Percentiles rank a stretch among this genome's conserved stretches.
Conservation (phyloP, 2,113 vertebrate genomes). For the Gymnobelideus leadbeateri region DNA sequence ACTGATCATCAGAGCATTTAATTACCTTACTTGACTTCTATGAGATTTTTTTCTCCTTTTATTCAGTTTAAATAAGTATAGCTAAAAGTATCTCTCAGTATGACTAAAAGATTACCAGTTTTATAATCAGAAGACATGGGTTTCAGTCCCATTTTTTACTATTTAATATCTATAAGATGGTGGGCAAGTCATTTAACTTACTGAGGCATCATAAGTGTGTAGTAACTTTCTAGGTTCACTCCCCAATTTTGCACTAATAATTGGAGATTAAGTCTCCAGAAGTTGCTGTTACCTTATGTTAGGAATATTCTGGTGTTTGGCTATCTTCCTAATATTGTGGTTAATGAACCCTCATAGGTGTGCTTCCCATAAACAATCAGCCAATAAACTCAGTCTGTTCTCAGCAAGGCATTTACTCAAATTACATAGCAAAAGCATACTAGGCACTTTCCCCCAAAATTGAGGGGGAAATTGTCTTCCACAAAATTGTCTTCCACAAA, state of each 20-base stretch:
- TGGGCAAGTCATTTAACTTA: background rate
- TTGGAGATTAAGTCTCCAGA: background rate
- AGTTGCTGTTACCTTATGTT: background rate
- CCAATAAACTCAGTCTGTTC: background rate
- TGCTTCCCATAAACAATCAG: background rate
- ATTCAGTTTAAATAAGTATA: background rate
- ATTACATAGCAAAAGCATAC: too few species aligned
- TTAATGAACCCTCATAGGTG: background rate
- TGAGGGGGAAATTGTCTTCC: too few species aligned
- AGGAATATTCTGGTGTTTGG: background rate
- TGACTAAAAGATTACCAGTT: background rate
- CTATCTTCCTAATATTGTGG: background rate
- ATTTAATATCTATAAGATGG: background rate
- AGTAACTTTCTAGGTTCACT: too few species aligned
- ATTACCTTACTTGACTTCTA: background rate
- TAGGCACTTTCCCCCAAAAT: too few species aligned
- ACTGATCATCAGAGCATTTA: background rate
- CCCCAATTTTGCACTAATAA: background rate
- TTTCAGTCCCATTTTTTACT: background rate
- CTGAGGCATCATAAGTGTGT: background rate
- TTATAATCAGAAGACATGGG: background rate
- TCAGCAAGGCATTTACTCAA: background rate
- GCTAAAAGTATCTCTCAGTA: background rate
- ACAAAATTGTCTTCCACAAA: too few species aligned
- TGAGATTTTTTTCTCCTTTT: background rate